These are phyloP conservation scores for Aelia acuminata DNA, from an alignment of 2,888 invertebrate genomes.

Conservation along the genomic window DNA sequence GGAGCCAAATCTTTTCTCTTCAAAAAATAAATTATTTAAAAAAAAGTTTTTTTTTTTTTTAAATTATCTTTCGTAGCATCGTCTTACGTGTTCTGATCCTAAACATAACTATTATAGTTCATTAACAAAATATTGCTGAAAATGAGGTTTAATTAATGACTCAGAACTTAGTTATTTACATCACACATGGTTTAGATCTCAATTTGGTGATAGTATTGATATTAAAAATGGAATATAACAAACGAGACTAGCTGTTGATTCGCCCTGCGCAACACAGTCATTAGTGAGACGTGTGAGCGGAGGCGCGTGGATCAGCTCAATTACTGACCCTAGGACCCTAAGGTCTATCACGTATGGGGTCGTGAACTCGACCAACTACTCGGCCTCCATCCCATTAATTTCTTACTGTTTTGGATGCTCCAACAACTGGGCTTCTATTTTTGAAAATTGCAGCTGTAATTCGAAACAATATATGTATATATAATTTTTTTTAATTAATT, in stretches of 20 bases:
- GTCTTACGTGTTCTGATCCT: no score
- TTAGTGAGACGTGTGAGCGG: not conserved
- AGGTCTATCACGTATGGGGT: not conserved
- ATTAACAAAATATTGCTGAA: no score
- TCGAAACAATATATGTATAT: no score
- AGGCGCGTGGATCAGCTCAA: not conserved
- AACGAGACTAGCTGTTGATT: not conserved
- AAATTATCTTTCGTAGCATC: no score
- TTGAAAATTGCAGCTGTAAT: not conserved
- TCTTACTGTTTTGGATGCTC: not conserved
- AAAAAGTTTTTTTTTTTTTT: no score
- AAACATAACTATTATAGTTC: no score
- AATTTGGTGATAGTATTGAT: not conserved
- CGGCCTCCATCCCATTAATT: not conserved
- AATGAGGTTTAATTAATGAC: no score
- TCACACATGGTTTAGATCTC: not conserved
- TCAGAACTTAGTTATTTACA: no score
- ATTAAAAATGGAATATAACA: not conserved
- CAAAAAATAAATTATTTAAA: no score
- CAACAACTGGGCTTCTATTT: not conserved
- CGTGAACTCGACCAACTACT: not conserved
- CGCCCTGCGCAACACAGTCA: not conserved
- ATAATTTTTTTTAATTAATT: no score
- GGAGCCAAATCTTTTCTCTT: no score
- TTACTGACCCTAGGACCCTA: not conserved